Evolutionary conservation across 2,113 vertebrate species (phyloP).

Genomic region (Ptyas mucosa): DNA sequence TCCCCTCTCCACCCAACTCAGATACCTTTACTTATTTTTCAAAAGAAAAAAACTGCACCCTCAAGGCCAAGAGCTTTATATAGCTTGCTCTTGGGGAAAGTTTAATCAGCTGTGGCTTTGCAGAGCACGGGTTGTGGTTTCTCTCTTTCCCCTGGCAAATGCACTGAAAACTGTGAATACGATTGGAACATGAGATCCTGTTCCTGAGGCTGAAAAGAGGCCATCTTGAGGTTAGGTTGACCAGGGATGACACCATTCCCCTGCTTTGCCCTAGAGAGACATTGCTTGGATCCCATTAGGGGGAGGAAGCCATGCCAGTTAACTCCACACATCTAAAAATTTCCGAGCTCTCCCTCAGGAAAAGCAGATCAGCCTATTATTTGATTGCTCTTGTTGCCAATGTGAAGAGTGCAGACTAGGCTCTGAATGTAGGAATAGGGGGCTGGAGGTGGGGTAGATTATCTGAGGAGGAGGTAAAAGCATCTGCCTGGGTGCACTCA

Average conservation of each 20-base stretch:
- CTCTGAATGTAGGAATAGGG: background rate
- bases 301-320: background rate
- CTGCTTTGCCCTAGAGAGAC: background rate
- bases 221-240: background rate
- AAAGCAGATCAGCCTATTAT: background rate
- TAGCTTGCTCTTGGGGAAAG: background rate
- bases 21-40: background rate
- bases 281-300: slow-evolving; percentile 14
- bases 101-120: slow-evolving; percentile 9
- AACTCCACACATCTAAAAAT: background rate
- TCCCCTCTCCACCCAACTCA: background rate
- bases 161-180: background rate
- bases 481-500: background rate
- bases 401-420: background rate
- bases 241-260: background rate
- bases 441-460: background rate
- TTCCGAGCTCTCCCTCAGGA: too few relatives aligned
- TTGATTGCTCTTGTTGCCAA: background rate
- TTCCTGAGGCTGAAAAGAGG: background rate
- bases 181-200: background rate
- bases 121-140: slow-evolving; percentile 6
- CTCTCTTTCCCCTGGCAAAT: background rate
- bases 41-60: background rate
- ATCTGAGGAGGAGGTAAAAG: background rate
- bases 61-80: background rate